Evolutionary conservation across 2,888 invertebrate species (phyloP), one percentile per base, ranked within the genome.

Genomic region (Drosophila longiperda): DNA sequence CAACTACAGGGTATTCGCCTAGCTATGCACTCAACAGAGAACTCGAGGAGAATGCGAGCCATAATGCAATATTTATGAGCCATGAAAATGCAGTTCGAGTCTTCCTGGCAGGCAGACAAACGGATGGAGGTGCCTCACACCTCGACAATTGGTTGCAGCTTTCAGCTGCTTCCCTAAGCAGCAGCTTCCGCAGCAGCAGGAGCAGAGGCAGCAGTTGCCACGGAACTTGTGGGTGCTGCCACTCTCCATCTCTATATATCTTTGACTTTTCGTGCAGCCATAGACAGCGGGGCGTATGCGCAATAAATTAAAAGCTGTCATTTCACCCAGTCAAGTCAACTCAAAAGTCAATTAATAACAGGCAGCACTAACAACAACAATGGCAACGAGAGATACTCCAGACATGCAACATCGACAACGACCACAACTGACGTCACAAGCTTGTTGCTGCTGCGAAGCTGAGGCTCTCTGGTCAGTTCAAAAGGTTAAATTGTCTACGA

Each of bases 281-380:
- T 63, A 71, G 80, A 71, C 87, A 78, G 72, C 82, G 82, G 87
- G 89, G 89, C 89, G 87, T 89, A 90, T 87, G 82, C 73, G 82
- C 80, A 74, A 90, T 87, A 87, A 87, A 89, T 87, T 89, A 89
- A 89, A 84, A 73, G 64, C 83, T 80, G 86, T 71, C 85, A 79
- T 87, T 89, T 88, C 69, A 70, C 83, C 66, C 75, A 69, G 75
- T 70, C 84, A 60, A 87, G 90, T 90, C 87, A 87, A 90, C 89
- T 89, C 83, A 87, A 90, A 90, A 87, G 87, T 90, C 87, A 90
- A 87, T 90, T 87, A 87, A 87, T 89, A 90, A 87, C 87, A 82
- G 61, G 58, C 83, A 76, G 26, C 53, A 68, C 12, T 54, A 68
- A 45, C 59, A 55, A 60, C 45, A 74, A 12, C 20, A 45, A 23